A percentile compares a stretch with the other conserved stretches of the same genome.
phyloP scores from a whole-genome alignment of 2,113 vertebrate genomes.

The Azemiops feae region DNA sequence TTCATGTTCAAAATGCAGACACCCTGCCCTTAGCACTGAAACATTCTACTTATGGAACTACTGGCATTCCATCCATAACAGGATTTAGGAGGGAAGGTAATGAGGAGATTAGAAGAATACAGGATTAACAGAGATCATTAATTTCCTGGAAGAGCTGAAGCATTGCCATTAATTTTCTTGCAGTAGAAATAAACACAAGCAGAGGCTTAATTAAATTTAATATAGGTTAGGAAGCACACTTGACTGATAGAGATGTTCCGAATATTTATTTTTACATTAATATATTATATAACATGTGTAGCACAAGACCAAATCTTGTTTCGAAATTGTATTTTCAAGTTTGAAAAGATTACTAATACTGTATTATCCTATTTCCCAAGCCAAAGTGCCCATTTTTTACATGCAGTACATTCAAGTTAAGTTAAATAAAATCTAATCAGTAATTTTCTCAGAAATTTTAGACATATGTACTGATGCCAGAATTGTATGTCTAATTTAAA shows the following conservation, averaged over 20 bases:
- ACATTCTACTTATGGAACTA: conserved; percentile 35
- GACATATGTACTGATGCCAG: background rate
- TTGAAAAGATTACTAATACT: background rate
- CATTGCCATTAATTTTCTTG: conserved; percentile 34
- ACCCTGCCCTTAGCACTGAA: conserved; percentile 16
- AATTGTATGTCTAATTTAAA: background rate
- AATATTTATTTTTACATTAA: conserved; percentile 51
- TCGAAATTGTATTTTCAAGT: background rate
- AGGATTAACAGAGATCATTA: conserved; percentile 41
- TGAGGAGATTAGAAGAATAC: background rate
- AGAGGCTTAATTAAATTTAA: conserved; percentile 56
- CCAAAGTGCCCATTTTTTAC: background rate
- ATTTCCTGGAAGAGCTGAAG: conserved; percentile 42
- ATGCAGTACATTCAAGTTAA: background rate
- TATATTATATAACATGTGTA: background rate
- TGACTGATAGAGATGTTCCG: conserved; percentile 42
- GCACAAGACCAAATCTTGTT: background rate
- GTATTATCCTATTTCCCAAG: background rate
- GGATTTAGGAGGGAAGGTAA: background rate
- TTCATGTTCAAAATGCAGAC: conserved; percentile 30
- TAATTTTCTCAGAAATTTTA: background rate
- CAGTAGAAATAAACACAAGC: conserved; percentile 17
- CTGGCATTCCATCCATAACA: conserved; percentile 12
- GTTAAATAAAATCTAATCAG: background rate
- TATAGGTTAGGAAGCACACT: conserved; percentile 49